phyloP scores from a whole-genome alignment of 2,797 vertebrate species.

The Spheniscus humboldti region DNA sequence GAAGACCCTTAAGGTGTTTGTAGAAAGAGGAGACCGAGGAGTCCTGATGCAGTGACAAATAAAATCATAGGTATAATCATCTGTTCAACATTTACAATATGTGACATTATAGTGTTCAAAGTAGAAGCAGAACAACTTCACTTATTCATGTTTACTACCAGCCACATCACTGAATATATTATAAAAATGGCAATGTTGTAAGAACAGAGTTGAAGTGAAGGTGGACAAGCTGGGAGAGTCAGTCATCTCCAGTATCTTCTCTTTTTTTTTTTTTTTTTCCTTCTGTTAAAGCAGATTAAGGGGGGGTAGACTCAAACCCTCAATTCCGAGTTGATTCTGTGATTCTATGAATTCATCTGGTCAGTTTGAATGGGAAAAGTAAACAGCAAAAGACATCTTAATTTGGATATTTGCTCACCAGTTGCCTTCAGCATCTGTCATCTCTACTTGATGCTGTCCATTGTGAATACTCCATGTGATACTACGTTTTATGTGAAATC shows the following conservation, averaged over 20 bases:
- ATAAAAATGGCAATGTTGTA: background rate
- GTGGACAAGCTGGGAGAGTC: background rate
- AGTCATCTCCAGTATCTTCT: background rate
- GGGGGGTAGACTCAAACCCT: background rate
- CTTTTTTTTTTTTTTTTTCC: background rate
- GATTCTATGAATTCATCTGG: background rate
- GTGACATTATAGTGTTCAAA: fast-evolving
- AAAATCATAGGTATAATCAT: background rate
- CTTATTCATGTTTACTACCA: background rate
- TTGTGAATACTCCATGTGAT: background rate
- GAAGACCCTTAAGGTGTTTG: background rate
- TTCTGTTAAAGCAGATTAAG: background rate
- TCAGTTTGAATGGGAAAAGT: background rate
- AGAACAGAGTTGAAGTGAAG: background rate
- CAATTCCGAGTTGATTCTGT: background rate
- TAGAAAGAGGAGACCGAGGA: background rate
- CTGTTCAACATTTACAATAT: too few species aligned
- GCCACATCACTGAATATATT: background rate
- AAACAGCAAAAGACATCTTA: background rate
- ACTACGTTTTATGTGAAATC: background rate
- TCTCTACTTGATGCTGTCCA: background rate
- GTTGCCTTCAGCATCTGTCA: background rate
- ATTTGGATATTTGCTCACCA: background rate
- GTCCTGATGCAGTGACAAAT: background rate
- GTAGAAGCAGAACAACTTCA: background rate